These are phyloP conservation scores for Brenthis ino DNA, from an alignment of 2,888 invertebrate genomes.

Conservation along the genomic window DNA sequence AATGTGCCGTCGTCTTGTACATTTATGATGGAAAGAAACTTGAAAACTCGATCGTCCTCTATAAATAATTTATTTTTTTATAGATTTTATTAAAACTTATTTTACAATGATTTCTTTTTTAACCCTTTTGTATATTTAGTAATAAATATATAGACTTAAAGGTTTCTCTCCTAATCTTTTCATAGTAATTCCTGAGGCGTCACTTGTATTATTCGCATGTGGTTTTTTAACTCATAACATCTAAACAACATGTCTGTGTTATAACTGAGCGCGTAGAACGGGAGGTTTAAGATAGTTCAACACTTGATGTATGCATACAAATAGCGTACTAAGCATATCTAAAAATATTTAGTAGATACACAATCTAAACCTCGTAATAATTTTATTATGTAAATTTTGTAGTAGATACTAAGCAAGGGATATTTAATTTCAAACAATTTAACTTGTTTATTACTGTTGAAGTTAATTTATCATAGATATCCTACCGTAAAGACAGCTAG, in stretches of 20 bases:
- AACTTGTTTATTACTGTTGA: conserved; percentile 4
- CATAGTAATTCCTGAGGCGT: neutral
- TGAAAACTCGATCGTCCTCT: neutral
- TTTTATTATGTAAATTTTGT: neutral
- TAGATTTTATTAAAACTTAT: neutral
- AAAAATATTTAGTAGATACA: too few species aligned
- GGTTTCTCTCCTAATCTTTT: neutral
- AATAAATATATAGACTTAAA: neutral
- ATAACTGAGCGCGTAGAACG: too few species aligned
- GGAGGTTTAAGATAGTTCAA: too few species aligned
- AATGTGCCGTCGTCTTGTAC: conserved; percentile 5
- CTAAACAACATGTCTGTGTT: too few species aligned
- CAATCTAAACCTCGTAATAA: neutral
- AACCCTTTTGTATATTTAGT: neutral
- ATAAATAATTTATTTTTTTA: neutral
- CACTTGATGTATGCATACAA: too few species aligned
- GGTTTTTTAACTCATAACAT: too few species aligned
- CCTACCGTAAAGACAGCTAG: conserved; percentile 15
- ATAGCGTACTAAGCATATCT: too few species aligned
- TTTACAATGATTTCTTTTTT: neutral
- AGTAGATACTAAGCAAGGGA: neutral
- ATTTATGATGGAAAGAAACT: conserved; percentile 11
- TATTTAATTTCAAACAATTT: neutral
- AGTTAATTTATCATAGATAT: neutral
- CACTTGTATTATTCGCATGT: too few species aligned